phyloP scores from a whole-genome alignment of 2,113 vertebrate species.

The Misgurnus mizolepis region DNA sequence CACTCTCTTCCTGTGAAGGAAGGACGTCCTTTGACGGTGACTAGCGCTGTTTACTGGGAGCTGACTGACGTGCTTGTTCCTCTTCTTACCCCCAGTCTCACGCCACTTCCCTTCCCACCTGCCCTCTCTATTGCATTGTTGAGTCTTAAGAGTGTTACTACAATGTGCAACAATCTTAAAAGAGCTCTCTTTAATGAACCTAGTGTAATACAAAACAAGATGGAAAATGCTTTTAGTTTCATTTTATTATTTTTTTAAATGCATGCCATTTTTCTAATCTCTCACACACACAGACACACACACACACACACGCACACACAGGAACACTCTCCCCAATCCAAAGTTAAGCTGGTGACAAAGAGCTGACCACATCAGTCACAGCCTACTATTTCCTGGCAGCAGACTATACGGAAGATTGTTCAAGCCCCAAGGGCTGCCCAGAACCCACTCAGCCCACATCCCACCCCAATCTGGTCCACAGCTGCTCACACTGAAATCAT shows the following conservation, averaged over 20 bases:
- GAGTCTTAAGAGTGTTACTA: not conserved
- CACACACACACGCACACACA: slow-evolving; percentile 55
- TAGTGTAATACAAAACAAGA: not conserved
- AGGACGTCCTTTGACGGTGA: slow-evolving; percentile 92
- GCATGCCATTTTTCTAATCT: too few species aligned
- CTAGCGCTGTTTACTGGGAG: slow-evolving; percentile 86
- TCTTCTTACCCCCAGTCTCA: slow-evolving; percentile 74
- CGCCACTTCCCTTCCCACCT: slow-evolving; percentile 8
- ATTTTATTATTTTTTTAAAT: too few species aligned
- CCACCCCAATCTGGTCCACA: slow-evolving; percentile 71
- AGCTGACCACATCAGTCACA: slow-evolving; percentile 92
- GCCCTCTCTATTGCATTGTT: not conserved
- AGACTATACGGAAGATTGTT: slow-evolving; percentile 73
- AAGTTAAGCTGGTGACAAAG: slow-evolving; percentile 81
- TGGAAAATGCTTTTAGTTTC: too few species aligned
- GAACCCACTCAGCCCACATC: slow-evolving; percentile 52
- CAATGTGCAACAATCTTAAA: too few species aligned
- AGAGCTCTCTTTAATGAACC: not conserved
- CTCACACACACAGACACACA: slow-evolving; percentile 43
- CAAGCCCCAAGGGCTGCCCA: slow-evolving; percentile 51
- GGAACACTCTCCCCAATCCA: slow-evolving; percentile 56
- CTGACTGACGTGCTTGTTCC: slow-evolving; percentile 80
- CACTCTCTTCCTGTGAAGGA: slow-evolving; percentile 76
- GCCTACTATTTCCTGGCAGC: slow-evolving; percentile 82
- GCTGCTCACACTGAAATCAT: slow-evolving; percentile 68